These are phyloP conservation scores for Adela reaumurella DNA, from an alignment of 2,888 invertebrate genomes.

Conservation along the genomic window DNA sequence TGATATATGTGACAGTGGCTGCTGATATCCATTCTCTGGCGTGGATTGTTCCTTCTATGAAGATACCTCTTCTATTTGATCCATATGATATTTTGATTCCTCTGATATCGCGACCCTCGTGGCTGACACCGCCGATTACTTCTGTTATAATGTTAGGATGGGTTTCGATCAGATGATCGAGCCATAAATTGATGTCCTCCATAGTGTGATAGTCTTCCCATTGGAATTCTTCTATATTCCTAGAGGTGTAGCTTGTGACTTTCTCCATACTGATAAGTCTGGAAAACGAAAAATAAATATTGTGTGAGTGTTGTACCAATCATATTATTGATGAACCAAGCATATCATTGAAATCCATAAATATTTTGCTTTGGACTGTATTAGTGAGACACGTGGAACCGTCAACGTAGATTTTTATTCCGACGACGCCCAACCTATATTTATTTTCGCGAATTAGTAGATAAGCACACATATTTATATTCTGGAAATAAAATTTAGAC, in stretches of 20 bases:
- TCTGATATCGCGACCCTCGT: conserved; percentile 56
- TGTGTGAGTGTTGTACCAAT: conserved; percentile 4
- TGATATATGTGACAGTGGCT: conserved; percentile 65
- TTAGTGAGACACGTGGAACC: too few relatives aligned
- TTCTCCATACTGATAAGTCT: background rate
- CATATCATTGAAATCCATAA: too few relatives aligned
- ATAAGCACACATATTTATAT: too few relatives aligned
- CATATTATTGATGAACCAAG: too few relatives aligned
- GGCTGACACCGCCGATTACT: conserved; percentile 53
- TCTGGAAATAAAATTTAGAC: too few relatives aligned
- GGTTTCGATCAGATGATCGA: conserved; percentile 41
- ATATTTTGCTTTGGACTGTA: too few relatives aligned
- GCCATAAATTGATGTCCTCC: conserved; percentile 57
- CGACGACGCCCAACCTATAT: too few relatives aligned
- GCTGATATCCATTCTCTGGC: conserved; percentile 73
- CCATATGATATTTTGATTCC: conserved; percentile 40
- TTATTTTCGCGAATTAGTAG: too few relatives aligned
- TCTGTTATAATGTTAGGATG: conserved; percentile 47
- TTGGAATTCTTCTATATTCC: background rate
- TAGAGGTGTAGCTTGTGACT: background rate
- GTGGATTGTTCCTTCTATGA: conserved; percentile 65
- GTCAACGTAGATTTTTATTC: too few relatives aligned
- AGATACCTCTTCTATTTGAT: conserved; percentile 15
- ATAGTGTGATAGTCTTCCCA: conserved; percentile 46
- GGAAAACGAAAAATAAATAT: background rate